Percentiles rank a stretch among this genome's conserved stretches.
These are phyloP conservation scores for Tinea trinotella DNA, from an alignment of 2,888 invertebrate genomes.

Conservation along the genomic window DNA sequence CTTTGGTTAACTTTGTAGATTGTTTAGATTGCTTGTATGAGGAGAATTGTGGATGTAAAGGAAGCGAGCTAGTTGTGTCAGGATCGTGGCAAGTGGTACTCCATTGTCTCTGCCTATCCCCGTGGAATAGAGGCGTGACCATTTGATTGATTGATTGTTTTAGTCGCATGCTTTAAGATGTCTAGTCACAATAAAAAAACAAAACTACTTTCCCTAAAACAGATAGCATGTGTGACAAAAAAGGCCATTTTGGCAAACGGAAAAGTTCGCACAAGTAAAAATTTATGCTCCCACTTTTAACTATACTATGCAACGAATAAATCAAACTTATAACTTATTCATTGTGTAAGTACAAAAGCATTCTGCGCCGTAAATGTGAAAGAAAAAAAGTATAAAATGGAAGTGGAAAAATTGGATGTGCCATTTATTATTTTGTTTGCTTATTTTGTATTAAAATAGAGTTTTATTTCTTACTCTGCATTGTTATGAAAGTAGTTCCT, in stretches of 20 bases:
- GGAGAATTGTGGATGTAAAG: no score
- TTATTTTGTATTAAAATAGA: neutral
- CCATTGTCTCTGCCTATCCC: no score
- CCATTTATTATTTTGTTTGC: neutral
- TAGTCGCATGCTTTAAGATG: no score
- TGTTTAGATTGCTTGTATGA: no score
- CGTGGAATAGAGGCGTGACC: no score
- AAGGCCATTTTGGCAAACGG: neutral
- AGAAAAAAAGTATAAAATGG: neutral
- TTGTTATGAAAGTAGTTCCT: no score
- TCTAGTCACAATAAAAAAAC: no score
- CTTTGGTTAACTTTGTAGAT: no score
- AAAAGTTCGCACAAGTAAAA: conserved; percentile 14
- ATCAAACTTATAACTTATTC: conserved; percentile 10
- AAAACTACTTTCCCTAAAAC: neutral
- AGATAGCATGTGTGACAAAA: conserved; percentile 6
- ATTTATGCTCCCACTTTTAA: conserved; percentile 7
- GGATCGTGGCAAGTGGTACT: no score
- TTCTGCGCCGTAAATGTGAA: neutral
- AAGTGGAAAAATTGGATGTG: neutral
- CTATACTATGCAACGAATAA: conserved; percentile 11
- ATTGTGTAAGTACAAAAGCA: conserved; percentile 10
- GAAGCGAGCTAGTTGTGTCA: no score
- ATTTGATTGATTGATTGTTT: no score
- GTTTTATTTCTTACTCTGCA: no score